Evolutionary conservation across 2,888 invertebrate genomes (phyloP), one percentile per base, ranked within the genome.

Genomic region (Cylindroiulus punctatus): DNA sequence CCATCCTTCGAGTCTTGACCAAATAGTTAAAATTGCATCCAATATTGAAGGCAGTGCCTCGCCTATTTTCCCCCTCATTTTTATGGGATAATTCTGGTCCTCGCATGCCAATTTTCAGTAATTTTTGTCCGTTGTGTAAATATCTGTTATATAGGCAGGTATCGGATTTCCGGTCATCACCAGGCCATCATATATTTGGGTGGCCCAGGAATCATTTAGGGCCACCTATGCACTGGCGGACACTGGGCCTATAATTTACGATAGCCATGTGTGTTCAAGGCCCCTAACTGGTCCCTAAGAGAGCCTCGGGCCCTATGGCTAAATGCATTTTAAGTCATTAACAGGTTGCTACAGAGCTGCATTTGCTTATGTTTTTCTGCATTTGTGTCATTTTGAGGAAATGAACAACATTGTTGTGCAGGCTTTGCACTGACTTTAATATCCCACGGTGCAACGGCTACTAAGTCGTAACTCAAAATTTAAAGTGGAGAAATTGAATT

Each of bases 91-190:
- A 76, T 76, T 30, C 76, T 30, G 76, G 76, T 76, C 30, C 76
- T 10, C 30, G 76, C 30, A 26, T 76, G 26, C 76, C 76, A 76
- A 76, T 76, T 76, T 76, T 30, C 76, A 5, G 76, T 76, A 76
- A 76, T 76, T 76, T 76, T 76, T 76, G 76, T 76, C 10, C 30
- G 30, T 17, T 76, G 76, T 76, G 76, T 76, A 76, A 76, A 76
- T 76, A 76, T 76, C 76, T 30, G 76, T 26, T 76, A 76, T n/a
- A n/a, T 30, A 76, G 76, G 30, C 76, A 76, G 76, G 76, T 76
- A 76, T 76, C 76, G 76, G 76, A 76, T 76, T 76, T 76, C 76
- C 76, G 76, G 76, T 76, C 76, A 76, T 76, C 76, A 76, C 8
- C 26, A 76, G 76, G 76, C 76, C 76, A 76, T 30, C 76, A 76